phyloP scores from a whole-genome alignment of 2,113 vertebrate species.

The Malurus alboscapulatus region DNA sequence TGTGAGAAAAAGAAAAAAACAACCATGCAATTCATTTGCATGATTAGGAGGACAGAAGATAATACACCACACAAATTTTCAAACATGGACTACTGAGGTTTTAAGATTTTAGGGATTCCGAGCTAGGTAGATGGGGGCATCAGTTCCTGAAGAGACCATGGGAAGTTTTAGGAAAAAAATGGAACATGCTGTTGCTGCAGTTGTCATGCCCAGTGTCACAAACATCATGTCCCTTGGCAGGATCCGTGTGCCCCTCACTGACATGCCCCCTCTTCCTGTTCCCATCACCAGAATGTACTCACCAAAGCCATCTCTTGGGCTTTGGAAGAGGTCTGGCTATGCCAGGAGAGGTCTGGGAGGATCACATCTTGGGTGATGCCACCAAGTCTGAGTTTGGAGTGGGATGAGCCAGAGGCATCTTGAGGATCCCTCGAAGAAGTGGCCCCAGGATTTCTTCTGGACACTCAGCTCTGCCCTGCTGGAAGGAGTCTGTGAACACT shows the following conservation, averaged over 20 bases:
- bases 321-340: background rate
- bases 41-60: background rate
- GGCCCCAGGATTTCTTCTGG: background rate
- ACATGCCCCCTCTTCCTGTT: background rate
- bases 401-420: background rate
- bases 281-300: background rate
- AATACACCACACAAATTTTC: background rate
- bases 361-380: background rate
- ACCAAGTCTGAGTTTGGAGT: background rate
- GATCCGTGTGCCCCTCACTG: background rate
- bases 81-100: background rate
- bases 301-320: background rate
- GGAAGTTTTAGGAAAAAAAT: background rate
- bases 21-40: background rate
- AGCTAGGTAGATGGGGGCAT: fast-evolving
- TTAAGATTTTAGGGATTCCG: background rate
- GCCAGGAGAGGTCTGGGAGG: background rate
- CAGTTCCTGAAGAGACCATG: background rate
- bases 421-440: background rate
- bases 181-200: background rate
- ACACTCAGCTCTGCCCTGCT: background rate
- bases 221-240: background rate
- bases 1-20: background rate
- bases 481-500: background rate
- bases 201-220: background rate